These are phyloP conservation scores for Acheta domesticus DNA, from an alignment of 2,888 invertebrate species.

Conservation along the genomic window DNA sequence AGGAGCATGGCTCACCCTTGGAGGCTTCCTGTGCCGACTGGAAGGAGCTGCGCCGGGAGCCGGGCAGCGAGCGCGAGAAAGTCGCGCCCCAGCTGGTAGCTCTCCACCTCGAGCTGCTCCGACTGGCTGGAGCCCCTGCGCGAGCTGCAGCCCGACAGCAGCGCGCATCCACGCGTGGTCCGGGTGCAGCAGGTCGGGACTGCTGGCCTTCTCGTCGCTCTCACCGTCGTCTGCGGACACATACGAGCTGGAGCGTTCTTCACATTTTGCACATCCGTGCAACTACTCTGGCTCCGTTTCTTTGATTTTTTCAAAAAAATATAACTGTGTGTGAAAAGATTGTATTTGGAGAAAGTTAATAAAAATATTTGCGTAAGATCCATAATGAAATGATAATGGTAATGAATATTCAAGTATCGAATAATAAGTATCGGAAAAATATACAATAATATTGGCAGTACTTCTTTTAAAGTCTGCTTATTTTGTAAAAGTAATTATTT, in stretches of 20 bases:
- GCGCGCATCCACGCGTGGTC: conserved; percentile 77
- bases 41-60: conserved; percentile 79
- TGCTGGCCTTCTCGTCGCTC: conserved; percentile 45
- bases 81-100: conserved; percentile 77
- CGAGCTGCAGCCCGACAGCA: conserved; percentile 56
- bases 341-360: no score
- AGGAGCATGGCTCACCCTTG: conserved; percentile 26
- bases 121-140: conserved; percentile 86
- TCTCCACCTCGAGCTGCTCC: conserved; percentile 77
- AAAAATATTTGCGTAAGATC: no score
- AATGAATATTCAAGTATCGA: no score
- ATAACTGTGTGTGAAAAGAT: no score
- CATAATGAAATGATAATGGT: no score
- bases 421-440: no score
- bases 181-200: conserved; percentile 70
- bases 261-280: no score
- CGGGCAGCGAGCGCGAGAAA: conserved; percentile 82
- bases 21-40: conserved; percentile 58
- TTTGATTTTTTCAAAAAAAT: no score
- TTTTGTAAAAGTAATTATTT: no score
- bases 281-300: no score
- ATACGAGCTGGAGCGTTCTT: background rate
- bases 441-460: no score
- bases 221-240: conserved; percentile 47
- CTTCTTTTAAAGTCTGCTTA: no score